Evolutionary conservation across 2,888 invertebrate species (phyloP).

Genomic region (Polymixis lichenea): DNA sequence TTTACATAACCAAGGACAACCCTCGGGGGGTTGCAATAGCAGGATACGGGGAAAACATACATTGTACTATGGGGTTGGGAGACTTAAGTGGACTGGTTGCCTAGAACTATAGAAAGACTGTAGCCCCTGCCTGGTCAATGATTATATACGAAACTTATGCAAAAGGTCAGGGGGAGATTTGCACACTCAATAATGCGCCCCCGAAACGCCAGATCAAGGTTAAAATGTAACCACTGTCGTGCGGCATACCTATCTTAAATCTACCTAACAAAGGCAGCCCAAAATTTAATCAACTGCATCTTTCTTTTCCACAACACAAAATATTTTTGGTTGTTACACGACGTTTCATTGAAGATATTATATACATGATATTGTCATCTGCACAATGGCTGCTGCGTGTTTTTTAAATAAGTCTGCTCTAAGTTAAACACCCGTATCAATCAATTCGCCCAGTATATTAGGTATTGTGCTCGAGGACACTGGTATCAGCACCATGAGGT

Average conservation of each 20-base stretch:
- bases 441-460: conserved; percentile 56
- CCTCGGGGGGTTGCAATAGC: background rate
- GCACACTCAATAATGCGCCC: background rate
- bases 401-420: conserved; percentile 56
- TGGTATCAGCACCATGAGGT: conserved; percentile 64
- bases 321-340: conserved; percentile 14
- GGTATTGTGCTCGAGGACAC: conserved; percentile 41
- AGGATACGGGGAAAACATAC: background rate
- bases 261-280: background rate
- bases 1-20: background rate
- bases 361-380: conserved; percentile 72
- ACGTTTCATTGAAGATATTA: conserved; percentile 46
- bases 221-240: background rate
- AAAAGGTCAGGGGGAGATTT: background rate
- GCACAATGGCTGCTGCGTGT: conserved; percentile 64
- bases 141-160: background rate
- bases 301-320: conserved; percentile 44
- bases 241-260: background rate
- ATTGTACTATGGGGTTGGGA: background rate
- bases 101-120: background rate
- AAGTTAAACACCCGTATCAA: conserved; percentile 57
- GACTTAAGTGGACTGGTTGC: background rate
- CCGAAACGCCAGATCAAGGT: background rate
- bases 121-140: background rate
- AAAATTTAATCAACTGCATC: background rate